Percentiles rank a stretch among this genome's conserved stretches.
Conservation (phyloP, 2,113 vertebrate genomes). For the Tyrannus savana region DNA sequence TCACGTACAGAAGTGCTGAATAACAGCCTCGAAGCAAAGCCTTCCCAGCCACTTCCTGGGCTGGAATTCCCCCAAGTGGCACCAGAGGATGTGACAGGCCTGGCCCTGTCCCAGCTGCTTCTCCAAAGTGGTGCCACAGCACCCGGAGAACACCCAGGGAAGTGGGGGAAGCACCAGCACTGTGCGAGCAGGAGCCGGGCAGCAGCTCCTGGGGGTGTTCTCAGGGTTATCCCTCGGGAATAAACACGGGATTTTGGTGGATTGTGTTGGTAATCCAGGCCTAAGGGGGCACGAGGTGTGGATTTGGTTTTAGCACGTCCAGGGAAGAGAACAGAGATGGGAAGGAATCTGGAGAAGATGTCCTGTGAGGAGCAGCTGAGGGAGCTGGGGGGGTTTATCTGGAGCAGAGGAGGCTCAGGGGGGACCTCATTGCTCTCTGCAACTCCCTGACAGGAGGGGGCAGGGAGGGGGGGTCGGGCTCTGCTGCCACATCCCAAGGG, state of each 20-base stretch:
- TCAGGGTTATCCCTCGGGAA: background rate
- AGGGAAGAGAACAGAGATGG: background rate
- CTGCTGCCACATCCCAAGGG: no score
- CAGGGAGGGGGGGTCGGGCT: no score
- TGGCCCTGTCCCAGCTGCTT: background rate
- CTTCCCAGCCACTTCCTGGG: background rate
- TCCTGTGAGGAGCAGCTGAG: background rate
- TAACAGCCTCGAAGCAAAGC: slow-evolving; percentile 25
- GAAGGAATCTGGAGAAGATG: background rate
- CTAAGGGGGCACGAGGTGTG: background rate
- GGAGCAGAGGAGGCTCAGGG: background rate
- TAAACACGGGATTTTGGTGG: background rate
- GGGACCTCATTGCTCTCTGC: no score
- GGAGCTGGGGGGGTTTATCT: background rate
- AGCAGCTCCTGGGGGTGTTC: background rate
- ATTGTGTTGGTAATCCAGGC: background rate
- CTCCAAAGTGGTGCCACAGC: background rate
- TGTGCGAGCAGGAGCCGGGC: background rate
- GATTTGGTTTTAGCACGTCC: background rate
- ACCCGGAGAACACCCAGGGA: background rate
- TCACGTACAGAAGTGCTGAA: background rate
- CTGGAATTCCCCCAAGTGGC: background rate
- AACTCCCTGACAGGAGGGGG: no score
- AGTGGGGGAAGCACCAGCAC: background rate
- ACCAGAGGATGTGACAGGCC: background rate